phyloP scores from a whole-genome alignment of 2,797 vertebrate species.

The Kryptolebias ocellatus region DNA sequence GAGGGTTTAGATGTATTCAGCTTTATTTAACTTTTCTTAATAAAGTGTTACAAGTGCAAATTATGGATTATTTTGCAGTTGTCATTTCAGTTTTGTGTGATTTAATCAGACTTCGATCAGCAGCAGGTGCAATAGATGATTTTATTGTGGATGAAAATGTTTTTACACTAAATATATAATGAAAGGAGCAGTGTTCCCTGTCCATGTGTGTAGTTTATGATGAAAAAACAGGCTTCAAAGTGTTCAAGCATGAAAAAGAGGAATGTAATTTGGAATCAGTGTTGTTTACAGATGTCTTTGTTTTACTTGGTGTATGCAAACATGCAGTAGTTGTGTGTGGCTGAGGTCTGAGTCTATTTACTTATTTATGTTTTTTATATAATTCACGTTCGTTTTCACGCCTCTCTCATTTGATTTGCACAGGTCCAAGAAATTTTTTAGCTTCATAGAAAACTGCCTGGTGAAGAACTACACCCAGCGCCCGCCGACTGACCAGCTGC shows the following conservation, averaged over 20 bases:
- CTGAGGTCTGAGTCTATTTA: too few relatives aligned
- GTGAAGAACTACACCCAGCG: slow-evolving; percentile 98
- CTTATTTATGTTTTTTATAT: too few relatives aligned
- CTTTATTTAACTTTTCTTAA: not conserved
- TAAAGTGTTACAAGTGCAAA: not conserved
- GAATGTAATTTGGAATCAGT: not conserved
- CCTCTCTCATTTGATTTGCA: not conserved
- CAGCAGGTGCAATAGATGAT: slow-evolving; percentile 38
- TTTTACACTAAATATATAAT: slow-evolving; percentile 15
- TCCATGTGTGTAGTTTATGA: slow-evolving; percentile 14
- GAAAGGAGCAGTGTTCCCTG: slow-evolving; percentile 26
- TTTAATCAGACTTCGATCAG: not conserved
- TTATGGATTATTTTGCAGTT: not conserved
- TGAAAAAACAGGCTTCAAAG: not conserved
- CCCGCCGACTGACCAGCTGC: slow-evolving; percentile 94
- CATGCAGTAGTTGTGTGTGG: not conserved
- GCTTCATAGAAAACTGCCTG: slow-evolving; percentile 96
- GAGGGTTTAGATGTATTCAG: not conserved
- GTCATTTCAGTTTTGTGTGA: not conserved
- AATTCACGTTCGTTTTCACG: not conserved
- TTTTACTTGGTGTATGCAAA: too few relatives aligned
- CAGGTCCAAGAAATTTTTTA: slow-evolving; percentile 99
- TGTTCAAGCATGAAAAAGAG: not conserved
- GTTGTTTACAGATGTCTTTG: not conserved
- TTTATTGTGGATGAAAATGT: not conserved